Conservation (phyloP, 2,888 invertebrate genomes). For the Spodoptera littoralis region DNA sequence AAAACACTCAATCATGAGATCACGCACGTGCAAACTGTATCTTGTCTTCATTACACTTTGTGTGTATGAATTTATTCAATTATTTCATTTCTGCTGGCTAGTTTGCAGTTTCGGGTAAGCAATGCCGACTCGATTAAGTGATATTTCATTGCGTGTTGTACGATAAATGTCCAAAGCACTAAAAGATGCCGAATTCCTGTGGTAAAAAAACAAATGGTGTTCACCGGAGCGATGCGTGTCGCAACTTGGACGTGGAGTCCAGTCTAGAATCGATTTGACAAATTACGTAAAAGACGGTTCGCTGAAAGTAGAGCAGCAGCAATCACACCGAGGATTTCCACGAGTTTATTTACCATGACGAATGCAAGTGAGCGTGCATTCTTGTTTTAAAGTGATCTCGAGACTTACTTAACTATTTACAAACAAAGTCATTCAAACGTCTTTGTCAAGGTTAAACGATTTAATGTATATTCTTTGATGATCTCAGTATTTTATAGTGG, state of each 20-base stretch:
- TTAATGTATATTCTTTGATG: slow-evolving; percentile 11
- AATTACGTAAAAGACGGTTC: slow-evolving; percentile 70
- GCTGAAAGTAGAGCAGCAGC: slow-evolving; percentile 66
- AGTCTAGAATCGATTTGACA: slow-evolving; percentile 66
- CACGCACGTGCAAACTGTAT: slow-evolving; percentile 11
- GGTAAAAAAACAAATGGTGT: slow-evolving; percentile 40
- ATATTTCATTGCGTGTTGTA: slow-evolving; percentile 21
- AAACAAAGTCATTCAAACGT: slow-evolving; percentile 51
- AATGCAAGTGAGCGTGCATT: slow-evolving; percentile 61
- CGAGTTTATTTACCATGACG: slow-evolving; percentile 67
- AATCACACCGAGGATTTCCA: slow-evolving; percentile 64
- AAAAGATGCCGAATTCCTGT: slow-evolving; percentile 24
- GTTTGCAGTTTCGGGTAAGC: slow-evolving; percentile 24
- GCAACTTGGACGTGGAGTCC: slow-evolving; percentile 47
- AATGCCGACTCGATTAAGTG: slow-evolving; percentile 23
- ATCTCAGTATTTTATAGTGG: slow-evolving; percentile 5
- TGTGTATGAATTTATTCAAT: slow-evolving; percentile 32
- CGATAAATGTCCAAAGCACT: slow-evolving; percentile 5
- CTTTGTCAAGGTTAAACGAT: slow-evolving; percentile 52
- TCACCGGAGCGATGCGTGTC: slow-evolving; percentile 46
- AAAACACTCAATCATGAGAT: slow-evolving; percentile 23
- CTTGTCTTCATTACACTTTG: slow-evolving; percentile 1
- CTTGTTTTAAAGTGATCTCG: slow-evolving; percentile 52
- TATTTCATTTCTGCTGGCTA: slow-evolving; percentile 14
- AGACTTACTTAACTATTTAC: slow-evolving; percentile 55